Evolutionary conservation across 2,113 vertebrate genomes (phyloP), one percentile per base, ranked within the genome.

Genomic region (Chlorodrepanis virens): DNA sequence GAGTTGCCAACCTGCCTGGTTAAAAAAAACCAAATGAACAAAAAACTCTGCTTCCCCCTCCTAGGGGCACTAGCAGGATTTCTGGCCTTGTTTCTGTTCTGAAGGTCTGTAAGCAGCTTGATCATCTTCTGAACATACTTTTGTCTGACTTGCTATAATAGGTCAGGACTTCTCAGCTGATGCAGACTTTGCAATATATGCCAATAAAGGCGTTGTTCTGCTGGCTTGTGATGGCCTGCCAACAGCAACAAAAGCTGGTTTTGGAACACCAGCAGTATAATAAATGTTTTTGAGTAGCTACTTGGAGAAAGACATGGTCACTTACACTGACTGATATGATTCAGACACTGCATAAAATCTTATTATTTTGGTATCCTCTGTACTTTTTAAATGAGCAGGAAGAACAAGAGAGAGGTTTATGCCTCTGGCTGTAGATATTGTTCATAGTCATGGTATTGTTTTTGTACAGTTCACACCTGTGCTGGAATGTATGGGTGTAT

Each of bases 21-120:
- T 68, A 40, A 86, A 84, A 76, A n/a, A 31, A 33, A 9, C 0
- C 6, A 59, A 22, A 10, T 0, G 0, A 86, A n/a, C 8, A 72
- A 63, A 77, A 64, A 14, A 0, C 23, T 37, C n/a, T 47, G 4
- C 8, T 69, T 9, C 14, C 2, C 6, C 1, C 10, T 44, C 3
- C 10, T 20, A 40, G 9, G 33, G 19, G 5, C 39, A 53, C 31
- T 37, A 20, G 4, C 12, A 37, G 37, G 12, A 31, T 71, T 79
- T 77, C 53, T 75, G 67, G 11, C 40, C 44, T 0, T 12, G 9
- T 44, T 89, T 64, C 37, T 47, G 0, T 68, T 49, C 40, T 11
- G 56, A 74, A 53, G 18, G 21, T 60, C 53, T 76, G 44, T 49
- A 59, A 47, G 14, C 17, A 61, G n/a, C 57, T 60, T 11, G 3